Conservation (phyloP, 2,888 invertebrate genomes). For the Gortyna flavago region DNA sequence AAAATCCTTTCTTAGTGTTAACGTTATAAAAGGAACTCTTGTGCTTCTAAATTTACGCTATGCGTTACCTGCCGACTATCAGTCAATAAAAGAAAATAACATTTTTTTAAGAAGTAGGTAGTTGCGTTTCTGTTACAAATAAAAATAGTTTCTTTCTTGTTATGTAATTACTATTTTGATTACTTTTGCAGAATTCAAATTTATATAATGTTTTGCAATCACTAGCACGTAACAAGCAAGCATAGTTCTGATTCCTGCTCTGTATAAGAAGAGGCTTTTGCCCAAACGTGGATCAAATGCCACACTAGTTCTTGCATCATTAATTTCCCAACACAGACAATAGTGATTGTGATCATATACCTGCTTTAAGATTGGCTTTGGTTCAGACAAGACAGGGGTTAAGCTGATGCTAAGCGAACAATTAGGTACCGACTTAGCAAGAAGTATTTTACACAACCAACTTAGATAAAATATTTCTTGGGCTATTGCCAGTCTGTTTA, state of each 20-base stretch:
- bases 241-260: background rate
- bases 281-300: too few relatives aligned
- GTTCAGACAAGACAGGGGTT: slow-evolving; percentile 2
- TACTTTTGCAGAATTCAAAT: background rate
- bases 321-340: background rate
- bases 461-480: background rate
- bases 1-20: too few relatives aligned
- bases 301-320: background rate
- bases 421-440: slow-evolving; percentile 1
- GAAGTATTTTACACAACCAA: background rate
- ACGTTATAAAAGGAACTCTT: background rate
- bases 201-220: background rate
- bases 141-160: background rate
- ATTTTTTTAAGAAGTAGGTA: background rate
- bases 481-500: background rate
- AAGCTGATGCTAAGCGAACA: background rate
- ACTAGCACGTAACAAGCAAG: background rate
- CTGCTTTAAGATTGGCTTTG: background rate
- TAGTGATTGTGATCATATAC: background rate
- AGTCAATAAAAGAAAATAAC: background rate
- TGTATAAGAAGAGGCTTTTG: background rate
- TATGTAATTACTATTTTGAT: background rate
- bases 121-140: background rate
- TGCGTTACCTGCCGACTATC: background rate
- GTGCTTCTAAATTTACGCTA: background rate